Evolutionary conservation across 2,888 invertebrate species (phyloP), one percentile per base, ranked within the genome.

Genomic region (Apeira syringaria): DNA sequence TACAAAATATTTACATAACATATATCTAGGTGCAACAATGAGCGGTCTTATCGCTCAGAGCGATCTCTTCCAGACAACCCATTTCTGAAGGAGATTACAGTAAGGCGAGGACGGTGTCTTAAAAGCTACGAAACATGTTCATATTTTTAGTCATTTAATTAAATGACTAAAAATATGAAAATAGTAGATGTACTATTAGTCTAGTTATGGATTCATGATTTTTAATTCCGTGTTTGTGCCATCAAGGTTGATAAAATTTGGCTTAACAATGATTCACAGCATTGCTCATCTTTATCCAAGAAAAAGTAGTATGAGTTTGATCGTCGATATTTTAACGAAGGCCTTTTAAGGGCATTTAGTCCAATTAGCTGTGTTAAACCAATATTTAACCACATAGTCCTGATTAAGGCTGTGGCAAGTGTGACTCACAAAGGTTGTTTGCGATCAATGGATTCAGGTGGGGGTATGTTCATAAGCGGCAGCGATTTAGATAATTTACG

Each of bases 271-370:
- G 47, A 49, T 43, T 54, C 49, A 47, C 13, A 20, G 8, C 9
- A 13, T 26, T 34, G 9, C 10, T 5, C 20, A 38, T 28, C 24
- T 22, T 22, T 32, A 12, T 42, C 32, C 25, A 41, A 48, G 49
- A 66, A 74, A 64, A 52, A 43, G 5, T 10, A 2, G 6, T 41
- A 50, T 48, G 47, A 35, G 34, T 47, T 49, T 52, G 37, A 48
- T 51, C 57, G 50, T 54, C 50, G 56, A 57, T 55, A 67, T 64
- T 64, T 64, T 69, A 63, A 70, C 64, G 65, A 61, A 53, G 45
- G 27, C 81, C 65, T 64, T 76, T 63, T 66, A 70, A 60, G 80
- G 79, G 58, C 67, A 79, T 83, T 80, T 80, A 50, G 47, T 70
- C 83, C 85, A 86, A 86, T 86, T 84, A 86, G 72, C 56, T 42